Base-by-base conservation (phyloP, 2,888 invertebrate species). In the Thysanoteuthis rhombus region DNA sequence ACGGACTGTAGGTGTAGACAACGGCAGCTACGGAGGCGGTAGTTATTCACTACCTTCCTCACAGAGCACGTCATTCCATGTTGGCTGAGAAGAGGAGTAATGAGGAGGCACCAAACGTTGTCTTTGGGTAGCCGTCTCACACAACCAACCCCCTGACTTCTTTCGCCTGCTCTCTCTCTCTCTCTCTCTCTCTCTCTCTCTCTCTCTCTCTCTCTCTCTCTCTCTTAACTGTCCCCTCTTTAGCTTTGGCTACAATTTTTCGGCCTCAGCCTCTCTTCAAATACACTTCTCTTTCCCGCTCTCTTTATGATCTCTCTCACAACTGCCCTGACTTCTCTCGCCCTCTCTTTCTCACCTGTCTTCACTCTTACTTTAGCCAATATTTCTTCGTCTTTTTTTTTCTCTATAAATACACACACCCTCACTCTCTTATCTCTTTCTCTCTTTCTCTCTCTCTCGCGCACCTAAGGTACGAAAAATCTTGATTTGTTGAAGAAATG, bases 41-140 rank as follows among this genome's bases (percentile, higher is more conserved):
- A 92, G 92, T 42, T 16, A 25, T 91, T 92, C n/a, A 92, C 92
- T 92, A 92, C 92, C 92, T 92, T 92, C 92, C 92, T 45, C 92
- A 40, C 92, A 92, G 45, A 92, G 92, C 45, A 92, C 92, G 42
- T 42, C 92, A 92, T 92, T 92, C 92, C 92, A 92, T 92, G 42
- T 92, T 92, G 92, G 45, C 45, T 22, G 40, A n/a, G 32, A 45
- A 32, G 40, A 92, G 92, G 42, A 92, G 92, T n/a, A 92, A 92
- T 92, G 92, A 45, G 32, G 12, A 32, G n/a, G n/a, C n/a, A n/a
- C n/a, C n/a, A n/a, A 40, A n/a, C 42, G n/a, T 25, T 92, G 92
- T 40, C 92, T 92, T 40, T 28, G 32, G 42, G 40, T 40, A 40
- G 42, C 42, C 36, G 36, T 92, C 42, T 92, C 92, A 92, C 92